Evolutionary conservation across 2,888 invertebrate species (phyloP).

Genomic region (Plagiodera versicolora): DNA sequence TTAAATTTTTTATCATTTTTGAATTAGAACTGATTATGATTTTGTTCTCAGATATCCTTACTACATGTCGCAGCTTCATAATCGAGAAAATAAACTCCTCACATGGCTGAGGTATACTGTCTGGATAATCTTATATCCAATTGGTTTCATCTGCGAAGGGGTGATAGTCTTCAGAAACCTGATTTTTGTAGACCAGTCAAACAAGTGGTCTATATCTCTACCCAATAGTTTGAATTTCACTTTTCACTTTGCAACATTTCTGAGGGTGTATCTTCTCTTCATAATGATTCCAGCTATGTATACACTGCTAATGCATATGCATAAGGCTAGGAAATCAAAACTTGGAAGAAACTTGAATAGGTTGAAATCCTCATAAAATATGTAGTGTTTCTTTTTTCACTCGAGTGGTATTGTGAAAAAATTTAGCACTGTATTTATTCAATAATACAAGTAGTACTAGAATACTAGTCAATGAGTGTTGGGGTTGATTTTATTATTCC

Average conservation of each 20-base stretch:
- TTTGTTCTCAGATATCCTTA: conserved; percentile 78
- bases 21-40: no score
- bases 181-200: conserved; percentile 86
- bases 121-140: conserved; percentile 92
- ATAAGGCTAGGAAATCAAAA: conserved; percentile 70
- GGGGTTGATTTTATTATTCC: no score
- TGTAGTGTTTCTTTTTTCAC: background rate
- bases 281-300: conserved; percentile 77
- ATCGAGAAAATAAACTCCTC: conserved; percentile 70
- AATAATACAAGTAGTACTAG: no score
- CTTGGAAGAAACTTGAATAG: conserved; percentile 50
- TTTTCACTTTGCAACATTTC: conserved; percentile 80
- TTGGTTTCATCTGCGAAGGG: conserved; percentile 87
- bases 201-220: conserved; percentile 71
- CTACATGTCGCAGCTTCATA: conserved; percentile 80
- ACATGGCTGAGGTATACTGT: conserved; percentile 93
- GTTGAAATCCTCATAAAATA: conserved; percentile 18
- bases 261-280: conserved; percentile 76
- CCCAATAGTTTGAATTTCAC: conserved; percentile 86
- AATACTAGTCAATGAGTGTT: no score
- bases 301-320: conserved; percentile 84
- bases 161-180: conserved; percentile 80
- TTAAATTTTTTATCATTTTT: conserved; percentile 1
- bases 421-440: background rate
- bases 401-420: background rate